Base-by-base conservation (phyloP, 2,113 vertebrate species). In the Okapia johnstoni region DNA sequence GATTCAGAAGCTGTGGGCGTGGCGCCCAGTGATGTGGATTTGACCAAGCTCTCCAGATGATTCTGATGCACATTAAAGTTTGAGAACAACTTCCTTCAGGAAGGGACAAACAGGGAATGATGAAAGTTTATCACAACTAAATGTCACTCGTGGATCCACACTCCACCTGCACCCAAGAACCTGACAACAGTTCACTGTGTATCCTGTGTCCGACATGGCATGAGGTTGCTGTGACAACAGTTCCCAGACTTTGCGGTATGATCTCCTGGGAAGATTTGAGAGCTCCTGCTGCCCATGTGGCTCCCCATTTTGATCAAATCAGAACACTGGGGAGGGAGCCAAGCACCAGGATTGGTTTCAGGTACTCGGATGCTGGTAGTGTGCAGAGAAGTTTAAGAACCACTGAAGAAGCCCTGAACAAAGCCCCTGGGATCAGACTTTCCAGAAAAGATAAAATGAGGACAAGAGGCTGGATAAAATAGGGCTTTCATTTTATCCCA, bases 171-270 rank as follows among this genome's bases (percentile, higher is more conserved):
- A 83, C 14, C 30, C 19, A 12, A 12, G 46, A 48, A 33, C 12
- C n/a, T 63, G 70, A 43, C 73, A 79, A 61, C 28, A 73, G 26
- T 28, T 66, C 13, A 40, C 9, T 14, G 0, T 11, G 9, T 28
- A 17, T 33, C 73, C n/a, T 70, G n/a, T 17, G 36, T 26, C 50
- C 7, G 0, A 4, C 6, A 2, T 5, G 43, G 33, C 2, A 7
- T 25, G 33, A 46, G 55, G 33, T 23, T 7, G 21, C 81, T 50
- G 14, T 15, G 7, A 19, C n/a, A 5, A 30, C 12, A 7, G 50
- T 43, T 19, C 28, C 57, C 50, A 85, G 87, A 25, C 26, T 46
- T 63, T 23, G 85, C 36, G 13, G 21, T 15, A 26, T 4, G 30
- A 43, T 19, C 40, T 33, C 58, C 55, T 25, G n/a, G 17, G 58